Base-by-base conservation (phyloP, 2,888 invertebrate genomes). In the Drosophila paucipuncta region DNA sequence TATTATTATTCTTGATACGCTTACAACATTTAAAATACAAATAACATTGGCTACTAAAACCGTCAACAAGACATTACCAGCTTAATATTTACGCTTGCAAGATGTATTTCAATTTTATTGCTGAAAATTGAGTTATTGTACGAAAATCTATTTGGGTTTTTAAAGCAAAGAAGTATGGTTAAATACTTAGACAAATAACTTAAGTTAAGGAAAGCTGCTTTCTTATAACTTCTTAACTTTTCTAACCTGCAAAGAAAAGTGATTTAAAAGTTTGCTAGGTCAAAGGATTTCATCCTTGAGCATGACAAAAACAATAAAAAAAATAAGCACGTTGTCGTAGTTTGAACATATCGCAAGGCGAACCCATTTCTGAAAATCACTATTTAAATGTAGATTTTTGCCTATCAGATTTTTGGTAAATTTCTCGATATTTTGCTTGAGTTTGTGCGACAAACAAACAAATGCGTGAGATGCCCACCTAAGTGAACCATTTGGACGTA, bases 401-500 rank as follows among this genome's bases (percentile, higher is more conserved):
- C 47, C 33, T 13, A 62, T 62, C 57, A 60, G 62, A 58, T 60
- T 63, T 33, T 16, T 60, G 37, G 53, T 59, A 31, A 47, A 59
- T 57, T 63, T 60, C 10, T 50, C 4, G 37, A 49, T 30, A 33
- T 41, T 53, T 53, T 31, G 22, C 10, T 18, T 4, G 18, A 39
- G 30, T 10, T 18, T 49, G 54, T 49, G 33, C 11, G 16, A 50
- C 35, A 57, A 69, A 57, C 58, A 68, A 68, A 58, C 30, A 50
- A 57, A 30, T 41, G 41, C n/a, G 30, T 30, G 30, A 18, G 18
- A 16, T 28, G 11, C n/a, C 43, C 31, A 30, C 53, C 49, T 75
- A 53, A 43, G 52, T 62, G 69, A 65, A 62, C 53, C 79, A 52
- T 61, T 61, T 47, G 62, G 52, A 52, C 59, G 47, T 58, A 35